Conservation (phyloP, 2,113 vertebrate genomes). For the Nesoenas mayeri region DNA sequence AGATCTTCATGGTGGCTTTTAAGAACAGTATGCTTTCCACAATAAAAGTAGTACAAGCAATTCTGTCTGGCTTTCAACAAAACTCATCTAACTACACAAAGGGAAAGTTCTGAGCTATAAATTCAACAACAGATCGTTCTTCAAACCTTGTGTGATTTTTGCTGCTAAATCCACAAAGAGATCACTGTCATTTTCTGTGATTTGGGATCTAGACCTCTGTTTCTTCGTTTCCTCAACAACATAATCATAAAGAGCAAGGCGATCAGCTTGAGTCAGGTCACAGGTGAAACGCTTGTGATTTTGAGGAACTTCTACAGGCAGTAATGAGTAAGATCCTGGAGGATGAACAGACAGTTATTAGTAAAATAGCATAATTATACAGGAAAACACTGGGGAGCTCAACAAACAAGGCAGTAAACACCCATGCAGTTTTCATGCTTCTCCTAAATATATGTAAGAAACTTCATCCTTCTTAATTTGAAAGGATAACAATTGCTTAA, state of each 20-base stretch:
- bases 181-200: constrained; percentile 83
- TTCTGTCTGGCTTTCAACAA: background rate
- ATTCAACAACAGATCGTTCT: background rate
- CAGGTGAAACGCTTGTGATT: constrained; percentile 91
- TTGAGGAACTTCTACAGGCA: constrained; percentile 87
- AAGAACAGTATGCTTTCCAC: background rate
- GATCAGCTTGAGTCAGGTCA: constrained; percentile 92
- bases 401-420: background rate
- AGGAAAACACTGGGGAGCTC: background rate
- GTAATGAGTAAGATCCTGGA: constrained; percentile 84
- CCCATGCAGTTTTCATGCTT: background rate
- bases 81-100: background rate
- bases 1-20: background rate
- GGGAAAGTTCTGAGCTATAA: background rate
- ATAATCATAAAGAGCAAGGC: constrained; percentile 90
- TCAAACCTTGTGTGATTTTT: constrained; percentile 90
- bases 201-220: constrained; percentile 73
- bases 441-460: background rate
- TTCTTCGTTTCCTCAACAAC: constrained; percentile 81
- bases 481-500: background rate
- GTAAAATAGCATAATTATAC: background rate
- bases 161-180: constrained; percentile 95
- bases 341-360: constrained; percentile 21
- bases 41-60: background rate
- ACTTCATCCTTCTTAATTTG: background rate